phyloP scores from a whole-genome alignment of 2,888 invertebrate species.

The Melanophora roralis region DNA sequence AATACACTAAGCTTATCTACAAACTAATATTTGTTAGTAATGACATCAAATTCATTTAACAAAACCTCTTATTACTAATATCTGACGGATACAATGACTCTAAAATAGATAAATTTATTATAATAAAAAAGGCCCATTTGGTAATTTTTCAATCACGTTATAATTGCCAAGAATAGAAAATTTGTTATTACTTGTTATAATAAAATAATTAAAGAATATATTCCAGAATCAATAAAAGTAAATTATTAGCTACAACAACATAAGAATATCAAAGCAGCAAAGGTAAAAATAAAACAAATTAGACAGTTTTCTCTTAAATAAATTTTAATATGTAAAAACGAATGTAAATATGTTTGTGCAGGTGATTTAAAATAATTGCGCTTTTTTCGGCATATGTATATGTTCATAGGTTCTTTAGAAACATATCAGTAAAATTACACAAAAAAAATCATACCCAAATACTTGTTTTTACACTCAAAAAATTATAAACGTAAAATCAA shows the following conservation, averaged over 20 bases:
- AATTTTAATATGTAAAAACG: conserved; percentile 10
- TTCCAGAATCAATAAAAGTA: background rate
- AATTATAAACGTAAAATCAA: too few relatives aligned
- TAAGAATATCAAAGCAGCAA: too few relatives aligned
- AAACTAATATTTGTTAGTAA: conserved; percentile 51
- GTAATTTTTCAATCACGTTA: too few relatives aligned
- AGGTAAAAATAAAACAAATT: too few relatives aligned
- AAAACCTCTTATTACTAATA: too few relatives aligned
- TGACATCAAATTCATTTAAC: conserved; percentile 35
- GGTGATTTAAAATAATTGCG: conserved; percentile 4
- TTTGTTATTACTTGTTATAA: too few relatives aligned
- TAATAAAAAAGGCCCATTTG: too few relatives aligned
- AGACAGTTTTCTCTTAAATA: background rate
- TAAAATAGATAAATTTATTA: too few relatives aligned
- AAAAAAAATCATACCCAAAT: background rate
- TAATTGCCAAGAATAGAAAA: too few relatives aligned
- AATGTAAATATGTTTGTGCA: conserved; percentile 15
- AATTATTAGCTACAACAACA: conserved; percentile 2
- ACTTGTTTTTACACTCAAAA: too few relatives aligned
- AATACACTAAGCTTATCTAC: conserved; percentile 56
- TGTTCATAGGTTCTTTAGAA: conserved; percentile 75
- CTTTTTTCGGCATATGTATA: conserved; percentile 16
- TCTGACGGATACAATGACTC: too few relatives aligned
- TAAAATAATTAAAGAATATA: conserved; percentile 28
- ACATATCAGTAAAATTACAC: conserved; percentile 73